Evolutionary conservation across 2,797 vertebrate species (phyloP), one percentile per base, ranked within the genome.

Genomic region (Ceyx erithaca): DNA sequence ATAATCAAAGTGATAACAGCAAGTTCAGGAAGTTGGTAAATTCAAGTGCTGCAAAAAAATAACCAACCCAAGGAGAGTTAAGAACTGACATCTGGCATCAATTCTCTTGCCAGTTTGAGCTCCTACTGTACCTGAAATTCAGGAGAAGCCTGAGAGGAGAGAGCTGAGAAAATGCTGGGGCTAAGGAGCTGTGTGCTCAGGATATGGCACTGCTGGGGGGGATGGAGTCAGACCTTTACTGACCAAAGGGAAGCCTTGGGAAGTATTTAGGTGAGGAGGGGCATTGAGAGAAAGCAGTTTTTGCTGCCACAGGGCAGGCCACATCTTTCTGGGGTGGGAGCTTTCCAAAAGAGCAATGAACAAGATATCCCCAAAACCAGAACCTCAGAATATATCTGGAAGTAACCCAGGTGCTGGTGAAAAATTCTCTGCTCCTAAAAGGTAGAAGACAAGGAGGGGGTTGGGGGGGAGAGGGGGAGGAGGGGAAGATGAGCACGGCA

Each of bases 341-440:
- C 51, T 75, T 91, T 85, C 37, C 58, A 67, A 61, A 59, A 49
- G 16, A 83, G 20, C 4, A 18, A 43, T 30, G 23, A 37, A 22
- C 45, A 71, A 70, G 59, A 40, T 2, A 49, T 1, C 46, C 46
- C 45, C 45, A 20, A 12, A 12, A 52, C 31, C 11, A 45, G 30
- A 37, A 51, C 43, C 14, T 5, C 17, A 30, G 13, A 18, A 37
- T 48, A 35, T 9, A 41, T 20, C 55, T 52, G 61, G 70, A 31
- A 81, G 64, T 49, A 51, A 25, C 59, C 58, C 48, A 72, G 64
- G 37, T 83, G 71, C 55, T 70, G n/a, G 37, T 1, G 6, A 63
- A 76, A 87, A 77, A 37, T 45, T 22, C 54, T 70, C 67, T 89
- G 75, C 81, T 92, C 86, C 94, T 97, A 92, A 93, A 94, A 87